Conservation (phyloP, 2,797 vertebrate species). For the Ficedula albicollis region DNA sequence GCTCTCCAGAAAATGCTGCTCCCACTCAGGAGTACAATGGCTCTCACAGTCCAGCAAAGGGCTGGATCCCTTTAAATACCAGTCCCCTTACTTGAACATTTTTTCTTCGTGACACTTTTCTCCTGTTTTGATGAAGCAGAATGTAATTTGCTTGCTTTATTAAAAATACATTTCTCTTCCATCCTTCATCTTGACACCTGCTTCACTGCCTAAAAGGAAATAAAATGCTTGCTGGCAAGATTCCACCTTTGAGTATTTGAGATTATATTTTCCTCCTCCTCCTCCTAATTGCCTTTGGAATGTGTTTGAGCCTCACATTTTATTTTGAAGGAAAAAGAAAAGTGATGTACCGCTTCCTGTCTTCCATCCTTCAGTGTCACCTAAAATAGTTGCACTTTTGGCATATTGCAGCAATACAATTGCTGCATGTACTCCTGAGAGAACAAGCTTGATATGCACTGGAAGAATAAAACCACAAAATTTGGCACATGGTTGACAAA, state of each 20-base stretch:
- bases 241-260: neutral
- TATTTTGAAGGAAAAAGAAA: neutral
- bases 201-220: constrained; percentile 39
- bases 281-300: constrained; percentile 26
- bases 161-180: constrained; percentile 47
- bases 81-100: constrained; percentile 66
- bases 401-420: neutral
- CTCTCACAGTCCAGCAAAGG: neutral
- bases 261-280: neutral
- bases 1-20: neutral
- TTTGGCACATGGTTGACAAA: neutral
- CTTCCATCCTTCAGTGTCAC: neutral
- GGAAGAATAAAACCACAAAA: neutral
- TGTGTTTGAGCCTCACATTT: neutral
- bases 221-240: constrained; percentile 44
- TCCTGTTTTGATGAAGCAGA: constrained; percentile 71
- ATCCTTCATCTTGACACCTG: constrained; percentile 42
- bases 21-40: neutral
- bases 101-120: constrained; percentile 66
- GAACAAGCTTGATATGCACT: neutral
- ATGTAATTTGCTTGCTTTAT: constrained; percentile 48
- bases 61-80: constrained; percentile 67
- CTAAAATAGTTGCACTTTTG: neutral
- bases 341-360: neutral
- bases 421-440: neutral